These are phyloP conservation scores for Drosophila asahinai DNA, from an alignment of 1,140 invertebrate species.

Conservation along the genomic window DNA sequence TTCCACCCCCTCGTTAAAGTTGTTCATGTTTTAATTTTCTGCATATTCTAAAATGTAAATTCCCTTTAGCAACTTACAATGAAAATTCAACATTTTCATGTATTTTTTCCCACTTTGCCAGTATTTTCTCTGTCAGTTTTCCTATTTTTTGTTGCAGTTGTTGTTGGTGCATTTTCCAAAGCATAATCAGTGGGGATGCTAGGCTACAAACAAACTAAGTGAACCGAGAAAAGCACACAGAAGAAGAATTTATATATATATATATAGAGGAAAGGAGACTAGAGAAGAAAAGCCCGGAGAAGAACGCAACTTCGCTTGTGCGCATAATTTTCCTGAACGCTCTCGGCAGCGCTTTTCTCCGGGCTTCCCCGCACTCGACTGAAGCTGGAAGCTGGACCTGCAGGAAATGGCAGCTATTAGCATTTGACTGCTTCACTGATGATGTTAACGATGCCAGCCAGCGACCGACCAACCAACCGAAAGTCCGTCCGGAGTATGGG, in stretches of 20 bases:
- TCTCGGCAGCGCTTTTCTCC: conserved; percentile 31
- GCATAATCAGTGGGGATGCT: conserved; percentile 66
- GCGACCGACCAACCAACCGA: conserved; percentile 41
- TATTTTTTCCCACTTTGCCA: conserved; percentile 20
- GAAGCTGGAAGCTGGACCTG: conserved; percentile 67
- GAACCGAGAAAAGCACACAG: conserved; percentile 38
- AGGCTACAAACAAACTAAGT: conserved; percentile 53
- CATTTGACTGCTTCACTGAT: conserved; percentile 83
- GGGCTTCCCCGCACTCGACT: too few relatives aligned
- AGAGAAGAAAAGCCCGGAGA: conserved; percentile 11
- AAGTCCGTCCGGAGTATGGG: conserved; percentile 20
- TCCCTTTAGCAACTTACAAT: conserved; percentile 42
- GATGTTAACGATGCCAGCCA: conserved; percentile 77
- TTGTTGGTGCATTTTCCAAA: conserved; percentile 14
- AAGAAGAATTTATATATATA: conserved; percentile 28
- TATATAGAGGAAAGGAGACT: conserved; percentile 14
- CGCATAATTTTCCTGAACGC: conserved; percentile 80
- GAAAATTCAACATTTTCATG: conserved; percentile 70
- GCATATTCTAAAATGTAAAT: conserved; percentile 80
- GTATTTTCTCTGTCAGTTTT: conserved; percentile 37
- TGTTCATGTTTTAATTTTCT: conserved; percentile 71
- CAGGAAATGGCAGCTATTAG: conserved; percentile 82
- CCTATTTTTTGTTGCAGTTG: neutral
- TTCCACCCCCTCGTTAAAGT: conserved; percentile 49
- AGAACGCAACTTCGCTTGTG: conserved; percentile 70